Evolutionary conservation across 2,113 vertebrate genomes (phyloP).

Genomic region (Blennius ocellaris): DNA sequence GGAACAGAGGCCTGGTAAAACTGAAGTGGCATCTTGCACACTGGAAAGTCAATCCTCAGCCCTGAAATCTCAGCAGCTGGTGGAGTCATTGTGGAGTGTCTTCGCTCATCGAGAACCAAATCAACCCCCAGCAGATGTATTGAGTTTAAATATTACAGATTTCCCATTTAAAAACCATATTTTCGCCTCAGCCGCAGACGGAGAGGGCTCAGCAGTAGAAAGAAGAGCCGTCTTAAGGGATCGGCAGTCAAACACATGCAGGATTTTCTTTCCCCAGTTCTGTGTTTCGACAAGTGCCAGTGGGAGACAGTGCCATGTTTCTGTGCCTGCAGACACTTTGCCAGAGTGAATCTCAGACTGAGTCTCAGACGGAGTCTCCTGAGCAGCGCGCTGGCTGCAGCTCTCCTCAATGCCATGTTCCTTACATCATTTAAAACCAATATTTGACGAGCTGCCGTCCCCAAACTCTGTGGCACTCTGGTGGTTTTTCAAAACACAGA

Average conservation of each 20-base stretch:
- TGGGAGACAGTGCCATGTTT: constrained; percentile 50
- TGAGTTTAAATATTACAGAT: constrained; percentile 42
- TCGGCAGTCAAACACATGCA: constrained; percentile 52
- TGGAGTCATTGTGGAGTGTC: constrained; percentile 29
- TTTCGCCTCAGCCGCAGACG: constrained; percentile 22
- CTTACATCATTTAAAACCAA: constrained; percentile 72
- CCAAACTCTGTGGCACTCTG: constrained; percentile 51
- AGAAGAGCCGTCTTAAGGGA: constrained; percentile 59
- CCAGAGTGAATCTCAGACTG: constrained; percentile 24
- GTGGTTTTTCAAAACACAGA: constrained; percentile 25
- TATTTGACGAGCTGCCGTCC: constrained; percentile 72
- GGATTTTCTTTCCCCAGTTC: constrained; percentile 46
- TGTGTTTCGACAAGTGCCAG: constrained; percentile 36
- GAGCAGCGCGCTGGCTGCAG: constrained; percentile 37
- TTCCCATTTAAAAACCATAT: constrained; percentile 30
- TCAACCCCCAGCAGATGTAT: constrained; percentile 51
- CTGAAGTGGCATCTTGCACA: no score
- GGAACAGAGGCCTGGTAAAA: no score
- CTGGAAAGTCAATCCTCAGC: constrained; percentile 11
- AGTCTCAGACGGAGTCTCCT: constrained; percentile 26
- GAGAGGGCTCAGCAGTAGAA: constrained; percentile 45
- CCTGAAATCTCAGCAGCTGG: constrained; percentile 44
- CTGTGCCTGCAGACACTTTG: constrained; percentile 40
- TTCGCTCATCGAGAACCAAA: constrained; percentile 33
- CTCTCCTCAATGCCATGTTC: constrained; percentile 46